A percentile compares a stretch with the other conserved stretches of the same genome.
These are phyloP conservation scores for Hydrozoanthus gracilis DNA, from an alignment of 92 coral and sea anemone species.

Conservation along the genomic window DNA sequence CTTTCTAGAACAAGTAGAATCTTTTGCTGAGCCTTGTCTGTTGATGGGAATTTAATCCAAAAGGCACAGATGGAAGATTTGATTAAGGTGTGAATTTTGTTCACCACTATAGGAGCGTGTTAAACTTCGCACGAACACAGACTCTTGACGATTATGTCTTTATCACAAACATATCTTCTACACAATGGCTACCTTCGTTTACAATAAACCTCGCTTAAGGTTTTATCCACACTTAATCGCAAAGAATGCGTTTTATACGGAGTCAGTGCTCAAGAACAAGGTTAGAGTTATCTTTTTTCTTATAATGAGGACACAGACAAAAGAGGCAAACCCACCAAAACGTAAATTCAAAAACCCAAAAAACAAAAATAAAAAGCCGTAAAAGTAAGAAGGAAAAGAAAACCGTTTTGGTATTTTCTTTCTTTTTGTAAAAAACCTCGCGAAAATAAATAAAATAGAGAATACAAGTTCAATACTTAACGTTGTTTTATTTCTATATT, in stretches of 20 bases:
- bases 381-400: not conserved
- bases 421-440: not conserved
- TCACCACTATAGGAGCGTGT: not conserved
- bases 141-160: slow-evolving; percentile 6
- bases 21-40: not conserved
- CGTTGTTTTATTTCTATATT: not conserved
- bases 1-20: not conserved
- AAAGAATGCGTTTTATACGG: slow-evolving; percentile 15
- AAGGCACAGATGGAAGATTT: slow-evolving; percentile 34
- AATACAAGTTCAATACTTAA: not conserved
- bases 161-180: not conserved
- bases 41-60: slow-evolving; percentile 22
- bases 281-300: not conserved
- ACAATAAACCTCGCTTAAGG: not conserved
- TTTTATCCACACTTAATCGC: slow-evolving; percentile 41
- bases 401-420: slow-evolving; percentile 28
- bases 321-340: not conserved
- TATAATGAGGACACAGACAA: slow-evolving; percentile 4
- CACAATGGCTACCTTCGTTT: not conserved
- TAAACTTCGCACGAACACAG: slow-evolving; percentile 43
- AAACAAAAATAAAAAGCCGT: not conserved
- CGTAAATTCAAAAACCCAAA: not conserved
- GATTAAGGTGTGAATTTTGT: slow-evolving; percentile 27
- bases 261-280: slow-evolving; percentile 25
- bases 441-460: not conserved